These are phyloP conservation scores for Florisuga fusca DNA, from an alignment of 2,797 vertebrate genomes.

Conservation along the genomic window DNA sequence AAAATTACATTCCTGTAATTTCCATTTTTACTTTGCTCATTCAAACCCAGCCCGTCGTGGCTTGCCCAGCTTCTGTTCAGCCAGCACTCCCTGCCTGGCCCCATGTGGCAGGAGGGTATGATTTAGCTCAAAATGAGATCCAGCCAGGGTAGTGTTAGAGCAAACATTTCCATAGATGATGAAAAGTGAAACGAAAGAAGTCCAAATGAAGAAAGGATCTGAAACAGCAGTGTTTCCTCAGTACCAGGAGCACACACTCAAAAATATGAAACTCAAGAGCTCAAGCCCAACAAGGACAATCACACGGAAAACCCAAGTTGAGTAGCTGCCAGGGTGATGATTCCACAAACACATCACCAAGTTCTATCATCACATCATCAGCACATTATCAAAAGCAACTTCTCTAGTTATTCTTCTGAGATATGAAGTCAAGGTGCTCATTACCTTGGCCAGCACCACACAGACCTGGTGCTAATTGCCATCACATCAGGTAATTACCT, in stretches of 20 bases:
- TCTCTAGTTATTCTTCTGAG: neutral
- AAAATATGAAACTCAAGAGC: neutral
- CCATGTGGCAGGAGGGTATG: neutral
- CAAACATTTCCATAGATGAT: neutral
- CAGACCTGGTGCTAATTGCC: neutral
- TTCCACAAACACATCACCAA: neutral
- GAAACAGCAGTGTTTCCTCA: neutral
- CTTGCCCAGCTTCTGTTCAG: slow-evolving; percentile 15
- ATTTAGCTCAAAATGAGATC: neutral
- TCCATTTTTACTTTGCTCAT: neutral
- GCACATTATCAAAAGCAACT: neutral
- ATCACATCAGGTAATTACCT: neutral
- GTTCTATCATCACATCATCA: neutral
- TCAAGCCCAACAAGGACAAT: neutral
- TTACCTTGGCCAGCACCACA: neutral
- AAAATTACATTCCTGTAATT: slow-evolving; percentile 3
- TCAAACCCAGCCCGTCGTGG: neutral
- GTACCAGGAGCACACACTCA: neutral
- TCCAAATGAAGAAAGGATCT: neutral
- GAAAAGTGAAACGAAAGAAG: neutral
- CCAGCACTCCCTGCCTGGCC: neutral
- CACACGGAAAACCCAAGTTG: neutral
- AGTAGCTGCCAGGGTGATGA: neutral
- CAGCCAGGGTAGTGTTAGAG: neutral
- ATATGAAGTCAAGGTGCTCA: neutral